Conservation (phyloP, 2,888 invertebrate genomes). For the Orthosia gothica region DNA sequence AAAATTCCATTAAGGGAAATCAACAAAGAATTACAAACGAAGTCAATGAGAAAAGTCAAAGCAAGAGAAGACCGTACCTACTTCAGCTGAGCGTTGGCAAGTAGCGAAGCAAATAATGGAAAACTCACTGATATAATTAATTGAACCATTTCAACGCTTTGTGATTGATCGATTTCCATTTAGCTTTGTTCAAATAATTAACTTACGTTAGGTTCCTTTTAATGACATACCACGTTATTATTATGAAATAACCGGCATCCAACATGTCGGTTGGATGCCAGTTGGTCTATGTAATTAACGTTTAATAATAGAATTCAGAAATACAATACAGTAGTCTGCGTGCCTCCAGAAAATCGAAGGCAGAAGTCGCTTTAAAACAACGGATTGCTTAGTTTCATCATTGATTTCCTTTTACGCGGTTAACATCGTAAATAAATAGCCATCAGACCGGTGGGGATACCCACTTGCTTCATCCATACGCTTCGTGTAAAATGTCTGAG, state of each 20-base stretch:
- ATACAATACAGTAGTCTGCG: neutral
- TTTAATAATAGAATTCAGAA: slow-evolving; percentile 12
- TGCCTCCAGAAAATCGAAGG: neutral
- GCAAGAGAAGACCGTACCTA: slow-evolving; percentile 48
- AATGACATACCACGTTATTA: neutral
- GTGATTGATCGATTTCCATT: slow-evolving; percentile 67
- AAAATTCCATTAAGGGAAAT: slow-evolving; percentile 73
- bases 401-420: too few relatives aligned
- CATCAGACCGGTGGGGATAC: too few relatives aligned
- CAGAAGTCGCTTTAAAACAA: too few relatives aligned
- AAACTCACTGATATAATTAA: slow-evolving; percentile 81
- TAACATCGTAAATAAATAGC: too few relatives aligned
- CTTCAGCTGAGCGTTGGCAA: slow-evolving; percentile 71
- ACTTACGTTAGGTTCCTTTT: neutral
- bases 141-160: too few relatives aligned
- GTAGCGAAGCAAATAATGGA: slow-evolving; percentile 80
- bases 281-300: slow-evolving; percentile 2
- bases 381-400: too few relatives aligned
- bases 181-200: slow-evolving; percentile 50
- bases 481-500: too few relatives aligned
- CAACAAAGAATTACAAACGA: slow-evolving; percentile 72
- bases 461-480: too few relatives aligned
- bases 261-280: too few relatives aligned
- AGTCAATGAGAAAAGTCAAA: slow-evolving; percentile 72
- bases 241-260: neutral